Conservation (phyloP, 2,797 vertebrate genomes). For the Sebastolobus alascanus region DNA sequence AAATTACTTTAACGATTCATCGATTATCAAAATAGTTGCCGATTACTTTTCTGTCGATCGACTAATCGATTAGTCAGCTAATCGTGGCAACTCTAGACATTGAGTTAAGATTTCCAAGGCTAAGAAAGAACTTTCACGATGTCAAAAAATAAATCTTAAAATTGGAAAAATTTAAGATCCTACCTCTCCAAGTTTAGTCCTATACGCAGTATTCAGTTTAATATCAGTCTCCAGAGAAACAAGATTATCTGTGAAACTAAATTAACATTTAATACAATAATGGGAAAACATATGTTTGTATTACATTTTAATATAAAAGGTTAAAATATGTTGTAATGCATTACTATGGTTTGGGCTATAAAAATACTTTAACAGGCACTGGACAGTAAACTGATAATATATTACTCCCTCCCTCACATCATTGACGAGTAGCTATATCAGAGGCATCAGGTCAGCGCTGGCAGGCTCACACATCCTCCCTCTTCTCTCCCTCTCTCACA, state of each 20-base stretch:
- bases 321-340: not conserved
- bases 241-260: not conserved
- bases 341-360: not conserved
- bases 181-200: not conserved
- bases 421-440: not conserved
- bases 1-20: too few species aligned
- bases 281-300: not conserved
- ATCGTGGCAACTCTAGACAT: too few species aligned
- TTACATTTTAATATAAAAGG: not conserved
- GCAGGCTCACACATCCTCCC: slow-evolving; percentile 9
- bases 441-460: slow-evolving; percentile 21
- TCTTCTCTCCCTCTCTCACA: slow-evolving; percentile 15
- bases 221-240: not conserved
- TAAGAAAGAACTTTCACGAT: not conserved
- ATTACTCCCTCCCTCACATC: slow-evolving; percentile 2
- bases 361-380: not conserved
- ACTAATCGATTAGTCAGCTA: not conserved
- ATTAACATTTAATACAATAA: not conserved
- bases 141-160: not conserved
- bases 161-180: not conserved
- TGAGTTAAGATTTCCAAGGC: not conserved
- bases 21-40: not conserved
- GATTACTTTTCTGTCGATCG: not conserved
- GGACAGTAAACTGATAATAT: not conserved
- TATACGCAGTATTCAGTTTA: not conserved